Conservation (phyloP, 2,888 invertebrate species). For the Scaptomyza caliginosa region DNA sequence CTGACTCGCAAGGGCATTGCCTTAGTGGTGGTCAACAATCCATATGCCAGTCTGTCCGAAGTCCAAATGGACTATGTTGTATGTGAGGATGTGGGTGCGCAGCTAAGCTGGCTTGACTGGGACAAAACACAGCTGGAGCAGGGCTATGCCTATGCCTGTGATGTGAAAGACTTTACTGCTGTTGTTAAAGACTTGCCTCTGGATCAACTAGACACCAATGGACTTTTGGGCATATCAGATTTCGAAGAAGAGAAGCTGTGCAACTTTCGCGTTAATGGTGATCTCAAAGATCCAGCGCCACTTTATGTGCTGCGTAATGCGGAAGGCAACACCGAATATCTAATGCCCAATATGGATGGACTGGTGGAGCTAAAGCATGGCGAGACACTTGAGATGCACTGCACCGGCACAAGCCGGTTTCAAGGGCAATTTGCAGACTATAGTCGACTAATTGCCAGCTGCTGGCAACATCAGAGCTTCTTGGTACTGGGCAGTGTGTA, state of each 20-base stretch:
- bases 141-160: constrained; percentile 72
- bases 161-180: constrained; percentile 60
- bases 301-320: constrained; percentile 84
- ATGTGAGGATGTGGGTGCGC: constrained; percentile 67
- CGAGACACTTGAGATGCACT: constrained; percentile 58
- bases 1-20: constrained; percentile 66
- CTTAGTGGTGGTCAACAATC: constrained; percentile 83
- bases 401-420: constrained; percentile 49
- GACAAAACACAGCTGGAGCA: constrained; percentile 38
- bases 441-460: constrained; percentile 67
- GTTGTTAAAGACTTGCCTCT: constrained; percentile 58
- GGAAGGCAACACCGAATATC: constrained; percentile 34
- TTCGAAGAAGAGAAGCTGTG: constrained; percentile 20
- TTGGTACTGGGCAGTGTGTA: constrained; percentile 62
- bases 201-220: constrained; percentile 50
- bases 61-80: constrained; percentile 62
- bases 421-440: constrained; percentile 51
- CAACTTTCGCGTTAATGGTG: constrained; percentile 62
- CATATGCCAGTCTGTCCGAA: constrained; percentile 67
- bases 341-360: constrained; percentile 61
- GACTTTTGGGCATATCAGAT: constrained; percentile 45
- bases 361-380: constrained; percentile 49
- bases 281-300: constrained; percentile 85
- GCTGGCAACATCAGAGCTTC: constrained; percentile 69
- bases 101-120: constrained; percentile 69